Base-by-base conservation (phyloP, 2,888 invertebrate species). In the Hemithea aestivaria region DNA sequence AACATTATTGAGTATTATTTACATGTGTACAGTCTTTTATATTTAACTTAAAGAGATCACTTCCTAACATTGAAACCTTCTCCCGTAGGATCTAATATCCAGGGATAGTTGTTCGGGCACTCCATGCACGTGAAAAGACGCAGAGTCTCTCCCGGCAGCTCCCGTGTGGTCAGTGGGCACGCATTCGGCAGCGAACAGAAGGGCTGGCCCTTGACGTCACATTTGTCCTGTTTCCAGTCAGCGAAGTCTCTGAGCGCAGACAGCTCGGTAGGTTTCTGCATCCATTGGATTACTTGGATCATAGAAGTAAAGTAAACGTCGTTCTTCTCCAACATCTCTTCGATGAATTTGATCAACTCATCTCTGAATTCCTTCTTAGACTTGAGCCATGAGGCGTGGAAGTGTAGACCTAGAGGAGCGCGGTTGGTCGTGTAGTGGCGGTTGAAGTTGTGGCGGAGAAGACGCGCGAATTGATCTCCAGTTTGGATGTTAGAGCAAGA, bases 371-470 rank as follows among this genome's bases (percentile, higher is more conserved):
- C 96, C 67, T 94, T 95, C 77, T 97, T 97, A 61, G 95, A 95
- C 88, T 96, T 96, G 55, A 97, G 88, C 96, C 96, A 97, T 26
- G 96, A 96, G 40, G 97, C 97, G 68, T 97, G 96, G 93, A 98
- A 96, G 75, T 97, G 93, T 33, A 96, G 91, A 66, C 95, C 95
- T 21, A 97, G 90, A 27, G 98, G 98, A 25, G 98, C 97, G 56
- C 96, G 92, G 90, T 98, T 98, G 79, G 91, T 94, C 74, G 91
- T 92, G 91, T 94, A 96, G 87, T 97, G 97, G 47, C 97, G 93
- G 83, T 96, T 94, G 90, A 97, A 96, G 82, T 98, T 98, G 88
- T 97, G 96, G 65, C 96, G 92, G 51, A 98, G 85, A 37, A 98
- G 92, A 60, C 96, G 91, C 10, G 88, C 96, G 75, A 96, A 96